Evolutionary conservation across 2,113 vertebrate species (phyloP).

Genomic region (Dipodomys stephensi): DNA sequence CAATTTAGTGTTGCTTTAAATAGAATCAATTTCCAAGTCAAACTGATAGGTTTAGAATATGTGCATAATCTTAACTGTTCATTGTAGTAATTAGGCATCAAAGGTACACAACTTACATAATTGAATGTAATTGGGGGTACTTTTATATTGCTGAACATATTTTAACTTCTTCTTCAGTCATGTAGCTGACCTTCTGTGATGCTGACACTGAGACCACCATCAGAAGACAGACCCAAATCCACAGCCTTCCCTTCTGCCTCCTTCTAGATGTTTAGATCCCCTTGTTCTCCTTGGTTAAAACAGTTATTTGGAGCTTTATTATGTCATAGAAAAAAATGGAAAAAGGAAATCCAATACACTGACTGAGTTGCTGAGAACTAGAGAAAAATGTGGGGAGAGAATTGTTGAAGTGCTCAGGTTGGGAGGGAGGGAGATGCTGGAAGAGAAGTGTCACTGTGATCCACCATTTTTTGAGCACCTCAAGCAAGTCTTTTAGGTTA

Average conservation of each 20-base stretch:
- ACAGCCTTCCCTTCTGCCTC: background rate
- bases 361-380: background rate
- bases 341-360: background rate
- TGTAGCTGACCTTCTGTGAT: background rate
- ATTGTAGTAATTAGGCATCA: constrained; percentile 49
- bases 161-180: constrained; percentile 52
- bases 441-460: background rate
- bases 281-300: background rate
- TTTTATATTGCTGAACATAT: constrained; percentile 39
- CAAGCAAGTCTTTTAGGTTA: background rate
- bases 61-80: background rate
- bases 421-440: background rate
- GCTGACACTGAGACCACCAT: background rate
- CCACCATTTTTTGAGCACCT: background rate
- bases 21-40: background rate
- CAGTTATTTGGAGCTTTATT: background rate
- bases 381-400: background rate
- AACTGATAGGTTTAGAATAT: constrained; percentile 16
- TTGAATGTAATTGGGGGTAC: constrained; percentile 16
- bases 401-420: background rate
- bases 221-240: background rate
- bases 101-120: constrained; percentile 27
- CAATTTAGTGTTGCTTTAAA: background rate
- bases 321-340: background rate
- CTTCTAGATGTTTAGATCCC: background rate